Evolutionary conservation across 2,888 invertebrate species (phyloP), one percentile per base, ranked within the genome.

Genomic region (Phyllotreta cruciferae): DNA sequence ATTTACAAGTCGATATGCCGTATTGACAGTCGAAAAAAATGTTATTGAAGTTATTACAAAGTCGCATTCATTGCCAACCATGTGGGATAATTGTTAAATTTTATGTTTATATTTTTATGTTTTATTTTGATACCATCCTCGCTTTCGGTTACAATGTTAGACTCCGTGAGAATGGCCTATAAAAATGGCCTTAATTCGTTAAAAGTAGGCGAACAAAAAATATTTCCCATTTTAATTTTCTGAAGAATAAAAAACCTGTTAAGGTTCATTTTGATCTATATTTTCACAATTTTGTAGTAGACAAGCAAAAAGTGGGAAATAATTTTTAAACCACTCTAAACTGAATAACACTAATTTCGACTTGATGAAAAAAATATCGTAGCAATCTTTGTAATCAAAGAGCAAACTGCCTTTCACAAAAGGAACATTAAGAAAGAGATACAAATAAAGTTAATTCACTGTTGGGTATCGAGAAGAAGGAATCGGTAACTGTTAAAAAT

Each of bases 1-100:
- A 66, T 71, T 71, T 68, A 71, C 65, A 64, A 66, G 66, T 62
- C 62, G 57, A 58, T 58, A 58, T 58, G 54, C 45, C 58, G 62
- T 62, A 65, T 65, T 65, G 65, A 65, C 65, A 64, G 56, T 56
- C 56, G 58, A 57, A 62, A 65, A 64, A 64, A 58, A 62, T 39
- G 54, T 65, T 65, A 62, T 56, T 54, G 39, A 39, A 42, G 44
- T 50, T 37, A 52, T 45, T 58, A 62, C 65, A 56, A 56, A 62
- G 58, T 65, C 57, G 44, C 50, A 61, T 60, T 53, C 57, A 55
- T 57, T 64, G 47, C 55, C 38, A 47, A 44, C 50, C 60, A 56
- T 45, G 53, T 60, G 49, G 47, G 58, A 58, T 55, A 62, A 55
- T 57, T 65, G 65, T 57, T 47, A 42, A 50, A 61, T 13, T 45